Base-by-base conservation (phyloP, 2,888 invertebrate species). In the Lepidonotus clava region DNA sequence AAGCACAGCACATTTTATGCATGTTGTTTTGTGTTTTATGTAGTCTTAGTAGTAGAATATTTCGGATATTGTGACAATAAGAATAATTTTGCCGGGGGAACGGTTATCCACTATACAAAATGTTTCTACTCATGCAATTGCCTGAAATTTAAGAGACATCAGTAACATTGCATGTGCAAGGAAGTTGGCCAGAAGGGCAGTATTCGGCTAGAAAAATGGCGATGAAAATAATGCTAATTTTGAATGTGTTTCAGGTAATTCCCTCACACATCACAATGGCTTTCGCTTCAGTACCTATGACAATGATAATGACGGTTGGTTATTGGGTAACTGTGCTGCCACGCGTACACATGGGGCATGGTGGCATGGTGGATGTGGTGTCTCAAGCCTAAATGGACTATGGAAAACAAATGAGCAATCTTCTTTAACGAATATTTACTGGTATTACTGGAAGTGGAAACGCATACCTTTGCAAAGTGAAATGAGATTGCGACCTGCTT, bases 1-100 rank as follows among this genome's bases (percentile, higher is more conserved):
- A n/a, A n/a, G n/a, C 83, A 83, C 14, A 83, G 83, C 34, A 51
- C 56, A 18, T 56, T 11, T 14, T 21, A 53, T 83, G 83, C 56
- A 51, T 32, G 56, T 36, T 1, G 83, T 56, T 36, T 83, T 83
- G 32, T 83, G 11, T 38, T 14, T 28, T 32, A 53, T 34, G 18
- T 83, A 34, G 83, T 32, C 51, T 2, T 53, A 83, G 14, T 83
- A 83, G 56, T 56, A 56, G 34, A 11, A 21, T 53, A 56, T 34
- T 83, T 83, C 56, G 83, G 83, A 34, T 32, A 56, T 21, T 24
- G 53, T 4, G 21, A 83, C 38, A 53, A 38, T 0, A 56, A 83
- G n/a, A n/a, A n/a, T n/a, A n/a, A 28, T 56, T 53, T 28, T 83
- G 83, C 56, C 56, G 53, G 32, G 83, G 83, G 14, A 28, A 53